Percentiles rank a stretch among this genome's conserved stretches.
Conservation (phyloP, 92 coral and sea anemone species). For the Epizoanthus ramosus region DNA sequence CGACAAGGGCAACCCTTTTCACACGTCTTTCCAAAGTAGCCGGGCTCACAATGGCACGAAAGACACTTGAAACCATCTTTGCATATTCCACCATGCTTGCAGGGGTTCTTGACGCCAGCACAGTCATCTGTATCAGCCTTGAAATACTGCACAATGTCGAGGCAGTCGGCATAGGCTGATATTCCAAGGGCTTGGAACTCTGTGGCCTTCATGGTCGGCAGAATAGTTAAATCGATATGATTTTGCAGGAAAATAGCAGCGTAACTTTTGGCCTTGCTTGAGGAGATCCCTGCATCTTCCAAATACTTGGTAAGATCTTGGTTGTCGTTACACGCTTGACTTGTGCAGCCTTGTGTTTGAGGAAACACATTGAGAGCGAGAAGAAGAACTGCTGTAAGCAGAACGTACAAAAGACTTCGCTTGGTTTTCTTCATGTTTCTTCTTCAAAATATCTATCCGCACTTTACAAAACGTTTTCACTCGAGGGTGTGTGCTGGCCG, state of each 20-base stretch:
- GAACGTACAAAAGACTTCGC: not conserved
- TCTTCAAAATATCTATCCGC: not conserved
- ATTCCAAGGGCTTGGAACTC: conserved; percentile 64
- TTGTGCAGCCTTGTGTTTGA: not conserved
- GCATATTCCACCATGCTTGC: conserved; percentile 43
- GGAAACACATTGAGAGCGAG: too few species aligned
- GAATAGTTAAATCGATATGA: conserved; percentile 51
- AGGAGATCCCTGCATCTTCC: conserved; percentile 58
- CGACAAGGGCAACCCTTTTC: conserved; percentile 42
- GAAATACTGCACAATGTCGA: conserved; percentile 59
- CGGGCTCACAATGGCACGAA: conserved; percentile 44
- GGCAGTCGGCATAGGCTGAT: conserved; percentile 58
- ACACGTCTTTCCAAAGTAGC: conserved; percentile 47
- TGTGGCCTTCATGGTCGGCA: conserved; percentile 40
- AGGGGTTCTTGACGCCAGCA: conserved; percentile 8
- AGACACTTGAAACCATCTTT: conserved; percentile 55
- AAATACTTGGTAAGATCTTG: conserved; percentile 18
- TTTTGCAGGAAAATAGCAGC: conserved; percentile 45
- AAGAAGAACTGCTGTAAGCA: not conserved
- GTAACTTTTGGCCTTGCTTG: conserved; percentile 24
- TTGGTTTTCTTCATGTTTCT: not conserved
- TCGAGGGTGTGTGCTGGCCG: not conserved
- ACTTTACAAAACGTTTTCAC: not conserved
- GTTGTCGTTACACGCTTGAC: not conserved
- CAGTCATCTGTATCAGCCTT: conserved; percentile 61